A percentile compares a stretch with the other conserved stretches of the same genome.
Conservation (phyloP, 2,113 vertebrate genomes). For the Hyaena hyaena region DNA sequence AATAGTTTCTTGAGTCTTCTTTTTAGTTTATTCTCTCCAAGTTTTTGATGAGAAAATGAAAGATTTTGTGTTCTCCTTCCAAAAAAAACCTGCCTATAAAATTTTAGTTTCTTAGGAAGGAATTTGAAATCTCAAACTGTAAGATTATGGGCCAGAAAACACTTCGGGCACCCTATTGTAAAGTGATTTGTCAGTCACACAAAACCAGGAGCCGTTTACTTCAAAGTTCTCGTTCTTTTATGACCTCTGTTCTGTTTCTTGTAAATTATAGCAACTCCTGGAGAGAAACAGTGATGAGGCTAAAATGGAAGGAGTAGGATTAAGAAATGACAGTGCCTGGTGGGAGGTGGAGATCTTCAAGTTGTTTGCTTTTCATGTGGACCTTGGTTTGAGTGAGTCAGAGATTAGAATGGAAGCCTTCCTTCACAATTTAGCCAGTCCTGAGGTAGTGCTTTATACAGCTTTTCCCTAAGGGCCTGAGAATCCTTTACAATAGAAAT, state of each 20-base stretch:
- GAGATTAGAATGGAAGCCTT: slow-evolving; percentile 21
- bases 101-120: slow-evolving; percentile 34
- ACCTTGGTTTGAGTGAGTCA: slow-evolving; percentile 52
- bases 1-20: not conserved
- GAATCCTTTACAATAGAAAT: slow-evolving; percentile 30
- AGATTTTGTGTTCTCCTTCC: not conserved
- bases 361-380: slow-evolving; percentile 46
- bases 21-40: not conserved
- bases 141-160: not conserved
- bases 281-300: not conserved
- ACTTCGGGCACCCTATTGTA: not conserved
- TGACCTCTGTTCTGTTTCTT: not conserved
- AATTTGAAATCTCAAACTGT: slow-evolving; percentile 2
- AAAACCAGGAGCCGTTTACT: not conserved
- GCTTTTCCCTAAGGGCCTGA: not conserved
- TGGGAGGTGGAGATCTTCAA: not conserved
- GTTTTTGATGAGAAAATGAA: slow-evolving; percentile 22
- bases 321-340: not conserved
- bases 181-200: not conserved
- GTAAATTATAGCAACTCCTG: not conserved
- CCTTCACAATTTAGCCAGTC: not conserved
- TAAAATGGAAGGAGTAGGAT: not conserved
- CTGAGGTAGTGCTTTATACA: not conserved
- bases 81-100: slow-evolving; percentile 1
- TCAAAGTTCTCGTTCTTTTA: slow-evolving; percentile 30